A percentile compares a stretch with the other conserved stretches of the same genome.
Evolutionary conservation across 2,888 invertebrate genomes (phyloP).

Genomic region (Dicyrtoma fusca): DNA sequence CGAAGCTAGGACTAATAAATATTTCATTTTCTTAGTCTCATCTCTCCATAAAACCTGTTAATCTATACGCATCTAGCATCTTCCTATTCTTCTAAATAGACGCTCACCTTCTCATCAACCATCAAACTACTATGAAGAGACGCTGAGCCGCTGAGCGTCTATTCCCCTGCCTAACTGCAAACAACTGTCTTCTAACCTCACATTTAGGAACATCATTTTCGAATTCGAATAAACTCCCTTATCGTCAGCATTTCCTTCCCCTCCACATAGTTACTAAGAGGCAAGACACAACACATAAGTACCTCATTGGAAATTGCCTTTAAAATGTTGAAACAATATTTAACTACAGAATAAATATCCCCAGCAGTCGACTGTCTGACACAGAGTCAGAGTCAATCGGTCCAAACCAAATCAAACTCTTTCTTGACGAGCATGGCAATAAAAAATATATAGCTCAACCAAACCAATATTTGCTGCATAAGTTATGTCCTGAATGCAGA

Average conservation of each 20-base stretch:
- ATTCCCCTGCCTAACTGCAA: not conserved
- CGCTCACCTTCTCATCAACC: not conserved
- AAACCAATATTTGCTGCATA: too few species aligned
- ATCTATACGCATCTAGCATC: slow-evolving; percentile 7
- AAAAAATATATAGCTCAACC: too few species aligned
- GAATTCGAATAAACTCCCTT: slow-evolving; percentile 12
- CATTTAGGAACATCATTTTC: not conserved
- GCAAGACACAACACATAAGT: too few species aligned
- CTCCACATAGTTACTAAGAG: not conserved
- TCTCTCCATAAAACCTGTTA: slow-evolving; percentile 22
- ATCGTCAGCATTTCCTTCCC: not conserved
- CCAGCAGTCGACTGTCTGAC: too few species aligned
- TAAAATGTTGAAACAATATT: too few species aligned
- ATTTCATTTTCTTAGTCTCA: slow-evolving; percentile 25
- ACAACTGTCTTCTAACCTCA: slow-evolving; percentile 9
- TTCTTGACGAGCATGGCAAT: too few species aligned
- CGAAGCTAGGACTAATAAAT: slow-evolving; percentile 6
- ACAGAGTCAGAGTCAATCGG: too few species aligned
- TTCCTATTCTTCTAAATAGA: not conserved
- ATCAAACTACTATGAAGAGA: too few species aligned
- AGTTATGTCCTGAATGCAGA: too few species aligned
- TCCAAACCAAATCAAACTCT: too few species aligned
- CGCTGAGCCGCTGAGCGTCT: not conserved
- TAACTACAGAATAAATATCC: too few species aligned
- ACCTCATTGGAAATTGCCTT: not conserved